Evolutionary conservation across 2,888 invertebrate genomes (phyloP).

Genomic region (Eustalomyia histrio): DNA sequence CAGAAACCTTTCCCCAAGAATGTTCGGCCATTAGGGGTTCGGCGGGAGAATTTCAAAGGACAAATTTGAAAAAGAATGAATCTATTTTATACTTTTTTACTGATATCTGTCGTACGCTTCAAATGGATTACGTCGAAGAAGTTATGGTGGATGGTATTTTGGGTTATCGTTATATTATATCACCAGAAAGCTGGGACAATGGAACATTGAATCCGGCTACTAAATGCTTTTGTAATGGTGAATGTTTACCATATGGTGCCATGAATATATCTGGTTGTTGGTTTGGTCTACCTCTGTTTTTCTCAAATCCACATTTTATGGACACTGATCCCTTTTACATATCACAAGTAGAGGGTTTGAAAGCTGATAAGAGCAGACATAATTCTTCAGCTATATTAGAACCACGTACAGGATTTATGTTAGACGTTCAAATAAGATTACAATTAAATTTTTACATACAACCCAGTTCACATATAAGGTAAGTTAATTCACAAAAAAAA

Average conservation of each 20-base stretch:
- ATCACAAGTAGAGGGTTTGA: conserved; percentile 84
- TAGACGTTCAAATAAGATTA: conserved; percentile 86
- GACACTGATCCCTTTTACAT: conserved; percentile 86
- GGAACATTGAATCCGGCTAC: conserved; percentile 82
- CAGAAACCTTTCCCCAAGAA: conserved; percentile 79
- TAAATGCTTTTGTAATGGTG: conserved; percentile 85
- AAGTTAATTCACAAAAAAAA: too few species aligned
- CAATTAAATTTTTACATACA: conserved; percentile 87
- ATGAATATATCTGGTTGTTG: conserved; percentile 88
- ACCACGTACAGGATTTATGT: conserved; percentile 86
- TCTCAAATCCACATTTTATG: conserved; percentile 91
- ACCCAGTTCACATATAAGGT: conserved; percentile 83
- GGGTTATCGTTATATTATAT: conserved; percentile 85
- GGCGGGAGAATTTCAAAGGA: conserved; percentile 89
- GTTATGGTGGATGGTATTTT: conserved; percentile 82
- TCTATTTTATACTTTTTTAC: conserved; percentile 85
- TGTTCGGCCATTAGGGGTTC: conserved; percentile 85
- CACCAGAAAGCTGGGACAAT: conserved; percentile 84
- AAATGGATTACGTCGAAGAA: conserved; percentile 83
- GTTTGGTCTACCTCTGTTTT: conserved; percentile 88
- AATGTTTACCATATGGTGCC: conserved; percentile 85
- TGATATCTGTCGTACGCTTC: conserved; percentile 87
- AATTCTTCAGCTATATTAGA: conserved; percentile 87
- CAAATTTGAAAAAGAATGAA: conserved; percentile 82
- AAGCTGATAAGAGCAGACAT: conserved; percentile 85